phyloP scores from a whole-genome alignment of 2,888 invertebrate species.

The Ditylenchus weischeri region DNA sequence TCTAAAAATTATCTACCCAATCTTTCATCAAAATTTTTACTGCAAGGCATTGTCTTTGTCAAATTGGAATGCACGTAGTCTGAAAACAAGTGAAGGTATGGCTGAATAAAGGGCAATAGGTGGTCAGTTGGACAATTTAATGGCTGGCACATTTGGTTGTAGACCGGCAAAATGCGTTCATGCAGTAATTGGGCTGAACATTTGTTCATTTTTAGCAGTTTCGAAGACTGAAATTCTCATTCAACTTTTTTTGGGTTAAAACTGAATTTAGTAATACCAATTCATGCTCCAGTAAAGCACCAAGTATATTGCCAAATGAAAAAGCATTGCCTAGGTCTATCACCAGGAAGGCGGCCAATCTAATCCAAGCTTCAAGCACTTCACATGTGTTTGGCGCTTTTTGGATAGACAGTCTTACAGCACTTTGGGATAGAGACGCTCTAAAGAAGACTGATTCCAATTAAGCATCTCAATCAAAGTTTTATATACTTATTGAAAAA shows the following conservation, averaged over 20 bases:
- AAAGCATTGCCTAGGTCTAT: constrained; percentile 1
- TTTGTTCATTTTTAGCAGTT: too few species aligned
- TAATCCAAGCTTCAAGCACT: neutral
- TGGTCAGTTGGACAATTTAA: constrained; percentile 5
- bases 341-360: neutral
- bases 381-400: neutral
- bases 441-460: neutral
- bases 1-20: neutral
- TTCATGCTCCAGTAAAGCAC: neutral
- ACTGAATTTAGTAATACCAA: too few species aligned
- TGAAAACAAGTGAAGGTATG: constrained; percentile 19
- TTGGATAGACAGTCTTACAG: constrained; percentile 4
- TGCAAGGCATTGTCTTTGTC: neutral
- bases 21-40: neutral
- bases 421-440: neutral
- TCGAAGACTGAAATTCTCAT: too few species aligned
- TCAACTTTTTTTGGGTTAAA: too few species aligned
- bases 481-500: too few species aligned
- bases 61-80: constrained; percentile 13
- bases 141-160: neutral
- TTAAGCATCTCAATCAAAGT: neutral
- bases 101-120: constrained; percentile 24
- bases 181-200: too few species aligned
- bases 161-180: neutral
- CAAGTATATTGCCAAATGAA: constrained; percentile 3